phyloP scores from a whole-genome alignment of 1,140 invertebrate genomes.

The Acromyrmex charruanus region DNA sequence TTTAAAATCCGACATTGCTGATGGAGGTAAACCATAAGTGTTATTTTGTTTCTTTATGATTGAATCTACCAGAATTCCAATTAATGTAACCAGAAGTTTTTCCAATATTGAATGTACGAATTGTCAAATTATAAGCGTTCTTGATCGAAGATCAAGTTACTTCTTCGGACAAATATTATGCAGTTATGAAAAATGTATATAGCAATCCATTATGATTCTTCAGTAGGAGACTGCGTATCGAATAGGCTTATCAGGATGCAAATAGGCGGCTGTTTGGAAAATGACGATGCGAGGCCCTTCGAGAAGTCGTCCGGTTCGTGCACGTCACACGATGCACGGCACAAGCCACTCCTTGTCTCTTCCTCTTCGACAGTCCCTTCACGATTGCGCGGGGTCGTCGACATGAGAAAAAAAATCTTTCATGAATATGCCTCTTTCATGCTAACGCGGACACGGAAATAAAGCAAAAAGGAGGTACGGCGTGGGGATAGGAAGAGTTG shows the following conservation, averaged over 20 bases:
- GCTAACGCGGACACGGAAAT: constrained; percentile 71
- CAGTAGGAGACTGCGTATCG: constrained; percentile 29
- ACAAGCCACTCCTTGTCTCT: constrained; percentile 75
- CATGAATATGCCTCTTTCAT: constrained; percentile 76
- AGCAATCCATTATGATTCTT: constrained; percentile 18
- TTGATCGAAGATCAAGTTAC: background rate
- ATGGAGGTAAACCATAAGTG: too few species aligned
- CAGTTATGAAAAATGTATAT: constrained; percentile 33
- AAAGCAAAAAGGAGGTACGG: constrained; percentile 65
- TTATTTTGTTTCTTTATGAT: too few species aligned
- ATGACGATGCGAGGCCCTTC: constrained; percentile 58
- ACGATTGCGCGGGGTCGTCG: constrained; percentile 35
- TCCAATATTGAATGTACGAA: background rate
- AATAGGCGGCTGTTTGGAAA: constrained; percentile 62
- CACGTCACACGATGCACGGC: constrained; percentile 58
- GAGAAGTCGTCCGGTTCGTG: constrained; percentile 38
- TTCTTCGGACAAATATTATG: background rate
- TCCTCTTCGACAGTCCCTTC: constrained; percentile 59
- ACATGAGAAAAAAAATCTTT: constrained; percentile 65
- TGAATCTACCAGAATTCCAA: too few species aligned
- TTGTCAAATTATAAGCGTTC: background rate
- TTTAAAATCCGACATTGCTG: too few species aligned
- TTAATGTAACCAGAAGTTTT: too few species aligned
- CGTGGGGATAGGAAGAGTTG: constrained; percentile 35
- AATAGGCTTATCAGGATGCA: constrained; percentile 61